phyloP scores from a whole-genome alignment of 2,888 invertebrate genomes.

The Macrophya annulata region DNA sequence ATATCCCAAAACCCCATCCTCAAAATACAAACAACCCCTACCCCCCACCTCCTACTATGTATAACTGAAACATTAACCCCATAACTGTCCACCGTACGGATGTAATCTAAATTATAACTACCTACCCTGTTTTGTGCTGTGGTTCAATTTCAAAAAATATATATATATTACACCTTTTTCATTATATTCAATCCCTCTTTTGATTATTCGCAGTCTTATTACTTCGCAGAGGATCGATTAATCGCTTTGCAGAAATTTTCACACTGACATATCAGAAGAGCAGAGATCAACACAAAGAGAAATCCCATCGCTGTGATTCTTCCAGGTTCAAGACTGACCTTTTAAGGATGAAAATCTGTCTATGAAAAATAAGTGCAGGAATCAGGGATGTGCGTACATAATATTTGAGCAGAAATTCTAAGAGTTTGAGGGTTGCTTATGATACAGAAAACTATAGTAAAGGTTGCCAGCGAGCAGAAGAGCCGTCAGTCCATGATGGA shows the following conservation, averaged over 20 bases:
- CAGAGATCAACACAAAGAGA: background rate
- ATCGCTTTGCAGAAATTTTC: too few relatives aligned
- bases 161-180: background rate
- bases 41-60: constrained; percentile 8
- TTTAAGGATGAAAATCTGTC: background rate
- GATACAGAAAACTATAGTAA: constrained; percentile 3
- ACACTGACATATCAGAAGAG: too few relatives aligned
- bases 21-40: constrained; percentile 60
- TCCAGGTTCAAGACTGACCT: background rate
- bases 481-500: constrained; percentile 40
- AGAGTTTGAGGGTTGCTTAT: constrained; percentile 1
- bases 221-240: background rate
- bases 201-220: background rate
- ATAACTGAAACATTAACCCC: constrained; percentile 55
- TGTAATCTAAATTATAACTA: constrained; percentile 46
- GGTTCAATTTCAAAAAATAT: background rate
- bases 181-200: background rate
- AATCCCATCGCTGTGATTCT: background rate
- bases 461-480: constrained; percentile 3
- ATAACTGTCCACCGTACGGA: constrained; percentile 47
- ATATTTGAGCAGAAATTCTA: background rate
- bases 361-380: background rate
- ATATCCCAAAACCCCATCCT: constrained; percentile 45
- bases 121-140: background rate
- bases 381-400: background rate